Percentiles rank a stretch among this genome's conserved stretches.
These are phyloP conservation scores for Biston stratarius DNA, from an alignment of 2,888 invertebrate genomes.

Conservation along the genomic window DNA sequence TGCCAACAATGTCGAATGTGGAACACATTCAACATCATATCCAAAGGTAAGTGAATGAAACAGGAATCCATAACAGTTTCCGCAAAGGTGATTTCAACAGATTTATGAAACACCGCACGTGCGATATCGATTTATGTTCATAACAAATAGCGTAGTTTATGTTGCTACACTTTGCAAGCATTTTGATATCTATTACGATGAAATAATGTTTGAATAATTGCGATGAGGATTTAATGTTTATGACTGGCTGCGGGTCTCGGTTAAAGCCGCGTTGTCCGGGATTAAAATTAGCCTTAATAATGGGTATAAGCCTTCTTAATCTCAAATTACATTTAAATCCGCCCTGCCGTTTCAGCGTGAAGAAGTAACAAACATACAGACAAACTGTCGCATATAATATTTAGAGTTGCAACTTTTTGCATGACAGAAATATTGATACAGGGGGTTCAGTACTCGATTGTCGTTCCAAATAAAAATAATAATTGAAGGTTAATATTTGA, in stretches of 20 bases:
- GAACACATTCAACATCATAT: neutral
- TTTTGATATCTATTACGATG: constrained; percentile 1
- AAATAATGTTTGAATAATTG: neutral
- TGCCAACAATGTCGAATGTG: neutral
- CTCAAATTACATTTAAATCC: too few species aligned
- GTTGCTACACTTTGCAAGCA: neutral
- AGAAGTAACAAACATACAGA: neutral
- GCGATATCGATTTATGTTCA: constrained; percentile 14
- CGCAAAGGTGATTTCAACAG: constrained; percentile 6
- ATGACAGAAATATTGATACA: too few species aligned
- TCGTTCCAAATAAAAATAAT: too few species aligned
- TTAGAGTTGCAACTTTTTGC: too few species aligned
- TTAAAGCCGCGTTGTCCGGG: too few species aligned
- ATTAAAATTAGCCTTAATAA: neutral
- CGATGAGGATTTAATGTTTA: neutral
- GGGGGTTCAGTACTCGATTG: too few species aligned
- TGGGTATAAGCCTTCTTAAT: too few species aligned
- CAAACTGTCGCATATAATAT: neutral
- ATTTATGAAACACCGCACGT: constrained; percentile 10
- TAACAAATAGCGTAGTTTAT: constrained; percentile 15
- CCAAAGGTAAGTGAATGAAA: constrained; percentile 6
- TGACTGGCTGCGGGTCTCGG: too few species aligned
- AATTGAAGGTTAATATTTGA: too few species aligned
- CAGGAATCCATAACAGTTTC: constrained; percentile 8
- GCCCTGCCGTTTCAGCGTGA: neutral